Percentiles rank a stretch among this genome's conserved stretches.
These are phyloP conservation scores for Enteromius viviparus DNA, from an alignment of 2,797 vertebrate species.

Conservation along the genomic window DNA sequence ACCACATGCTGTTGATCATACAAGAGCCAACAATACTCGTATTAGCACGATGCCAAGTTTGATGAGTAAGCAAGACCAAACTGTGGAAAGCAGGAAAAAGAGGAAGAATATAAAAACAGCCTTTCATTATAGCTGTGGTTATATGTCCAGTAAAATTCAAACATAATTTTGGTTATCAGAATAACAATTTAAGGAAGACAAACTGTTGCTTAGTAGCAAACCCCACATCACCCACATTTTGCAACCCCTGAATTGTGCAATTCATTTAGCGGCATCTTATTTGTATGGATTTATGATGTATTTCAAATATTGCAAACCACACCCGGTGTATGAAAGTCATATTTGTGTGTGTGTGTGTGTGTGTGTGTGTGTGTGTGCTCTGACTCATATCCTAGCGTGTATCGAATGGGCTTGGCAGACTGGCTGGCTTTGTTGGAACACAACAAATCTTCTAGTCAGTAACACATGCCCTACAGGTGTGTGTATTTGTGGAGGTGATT, in stretches of 20 bases:
- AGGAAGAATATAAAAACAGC: not conserved
- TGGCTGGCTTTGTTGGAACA: conserved; percentile 18
- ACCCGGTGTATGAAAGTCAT: conserved; percentile 31
- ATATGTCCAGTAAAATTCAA: not conserved
- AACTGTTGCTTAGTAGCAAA: not conserved
- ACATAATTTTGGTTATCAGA: not conserved
- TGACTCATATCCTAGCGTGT: conserved; percentile 57
- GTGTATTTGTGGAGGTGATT: conserved; percentile 47
- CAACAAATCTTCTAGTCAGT: conserved; percentile 29
- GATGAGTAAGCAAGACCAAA: not conserved
- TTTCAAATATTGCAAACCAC: conserved; percentile 35
- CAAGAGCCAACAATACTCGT: not conserved
- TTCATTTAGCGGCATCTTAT: not conserved
- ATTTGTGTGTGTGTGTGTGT: conserved; percentile 10
- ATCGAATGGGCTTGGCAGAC: conserved; percentile 36
- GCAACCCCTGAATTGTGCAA: conserved; percentile 12
- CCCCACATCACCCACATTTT: not conserved
- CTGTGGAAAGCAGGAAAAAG: not conserved
- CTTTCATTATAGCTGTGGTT: not conserved
- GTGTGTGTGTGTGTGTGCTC: not conserved
- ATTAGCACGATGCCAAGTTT: not conserved
- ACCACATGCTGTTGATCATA: conserved; percentile 18
- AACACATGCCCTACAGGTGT: conserved; percentile 51
- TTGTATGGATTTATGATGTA: conserved; percentile 17
- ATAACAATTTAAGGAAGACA: not conserved